Evolutionary conservation across 92 coral and sea anemone genomes (phyloP).

Genomic region (Porites evermanni): DNA sequence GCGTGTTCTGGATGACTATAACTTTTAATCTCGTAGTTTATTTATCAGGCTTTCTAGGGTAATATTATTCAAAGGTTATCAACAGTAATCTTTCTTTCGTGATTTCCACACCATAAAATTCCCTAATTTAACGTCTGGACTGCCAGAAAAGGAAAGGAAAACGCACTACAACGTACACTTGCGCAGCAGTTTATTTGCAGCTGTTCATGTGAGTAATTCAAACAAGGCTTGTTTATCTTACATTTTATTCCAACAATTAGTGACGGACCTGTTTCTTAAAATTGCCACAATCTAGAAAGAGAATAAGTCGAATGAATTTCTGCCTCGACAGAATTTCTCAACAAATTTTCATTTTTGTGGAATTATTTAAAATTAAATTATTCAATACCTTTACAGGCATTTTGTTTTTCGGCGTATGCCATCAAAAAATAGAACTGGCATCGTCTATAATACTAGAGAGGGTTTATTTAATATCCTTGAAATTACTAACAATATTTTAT

Average conservation of each 20-base stretch:
- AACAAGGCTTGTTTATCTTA: constrained; percentile 7
- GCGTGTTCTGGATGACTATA: neutral
- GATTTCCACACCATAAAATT: neutral
- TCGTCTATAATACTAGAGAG: neutral
- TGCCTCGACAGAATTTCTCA: neutral
- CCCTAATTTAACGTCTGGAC: neutral
- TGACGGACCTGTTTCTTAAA: neutral
- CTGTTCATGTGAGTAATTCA: constrained; percentile 14
- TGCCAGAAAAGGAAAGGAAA: neutral
- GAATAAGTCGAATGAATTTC: neutral
- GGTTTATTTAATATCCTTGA: neutral
- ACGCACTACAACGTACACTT: neutral
- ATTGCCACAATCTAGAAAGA: neutral
- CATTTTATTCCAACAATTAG: neutral
- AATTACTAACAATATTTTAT: neutral
- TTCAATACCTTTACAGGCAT: neutral
- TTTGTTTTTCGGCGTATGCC: neutral
- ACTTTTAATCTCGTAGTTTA: neutral
- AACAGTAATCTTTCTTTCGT: neutral
- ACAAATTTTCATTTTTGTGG: neutral
- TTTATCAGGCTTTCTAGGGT: neutral
- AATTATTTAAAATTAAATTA: neutral
- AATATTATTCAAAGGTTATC: neutral
- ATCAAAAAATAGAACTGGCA: neutral
- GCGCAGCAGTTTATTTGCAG: neutral